A percentile compares a stretch with the other conserved stretches of the same genome.
These are phyloP conservation scores for Buathra laborator DNA, from an alignment of 2,888 invertebrate species.

Conservation along the genomic window DNA sequence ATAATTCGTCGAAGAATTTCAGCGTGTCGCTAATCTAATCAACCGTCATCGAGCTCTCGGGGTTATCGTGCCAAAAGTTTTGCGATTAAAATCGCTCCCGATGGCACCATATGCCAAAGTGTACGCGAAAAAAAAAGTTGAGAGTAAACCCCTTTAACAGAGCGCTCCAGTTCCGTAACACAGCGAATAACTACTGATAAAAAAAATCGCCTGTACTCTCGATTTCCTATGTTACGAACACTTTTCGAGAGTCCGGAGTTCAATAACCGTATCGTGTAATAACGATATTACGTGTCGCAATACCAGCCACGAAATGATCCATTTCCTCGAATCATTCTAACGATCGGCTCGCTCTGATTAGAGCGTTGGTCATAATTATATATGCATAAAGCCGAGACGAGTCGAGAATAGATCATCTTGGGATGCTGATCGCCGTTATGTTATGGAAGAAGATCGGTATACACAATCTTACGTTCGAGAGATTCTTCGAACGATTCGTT, in stretches of 20 bases:
- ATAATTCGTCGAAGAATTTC: constrained; percentile 1
- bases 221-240: neutral
- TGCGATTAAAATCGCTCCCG: constrained; percentile 13
- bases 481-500: constrained; percentile 49
- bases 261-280: constrained; percentile 43
- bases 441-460: neutral
- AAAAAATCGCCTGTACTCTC: neutral
- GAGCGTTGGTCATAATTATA: constrained; percentile 49
- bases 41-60: neutral
- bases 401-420: neutral
- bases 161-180: neutral
- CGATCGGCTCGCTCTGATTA: constrained; percentile 50
- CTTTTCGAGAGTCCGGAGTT: constrained; percentile 26
- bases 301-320: neutral
- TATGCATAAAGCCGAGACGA: constrained; percentile 13
- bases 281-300: constrained; percentile 41
- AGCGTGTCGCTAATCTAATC: constrained; percentile 3
- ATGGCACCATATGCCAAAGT: neutral
- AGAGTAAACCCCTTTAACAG: neutral
- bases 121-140: constrained; percentile 1
- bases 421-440: constrained; percentile 9
- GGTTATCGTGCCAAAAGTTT: constrained; percentile 16
- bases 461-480: constrained; percentile 38
- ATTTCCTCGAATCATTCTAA: constrained; percentile 43
- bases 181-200: constrained; percentile 1